These are phyloP conservation scores for Polypterus senegalus DNA, from an alignment of 2,113 vertebrate genomes.

Conservation along the genomic window DNA sequence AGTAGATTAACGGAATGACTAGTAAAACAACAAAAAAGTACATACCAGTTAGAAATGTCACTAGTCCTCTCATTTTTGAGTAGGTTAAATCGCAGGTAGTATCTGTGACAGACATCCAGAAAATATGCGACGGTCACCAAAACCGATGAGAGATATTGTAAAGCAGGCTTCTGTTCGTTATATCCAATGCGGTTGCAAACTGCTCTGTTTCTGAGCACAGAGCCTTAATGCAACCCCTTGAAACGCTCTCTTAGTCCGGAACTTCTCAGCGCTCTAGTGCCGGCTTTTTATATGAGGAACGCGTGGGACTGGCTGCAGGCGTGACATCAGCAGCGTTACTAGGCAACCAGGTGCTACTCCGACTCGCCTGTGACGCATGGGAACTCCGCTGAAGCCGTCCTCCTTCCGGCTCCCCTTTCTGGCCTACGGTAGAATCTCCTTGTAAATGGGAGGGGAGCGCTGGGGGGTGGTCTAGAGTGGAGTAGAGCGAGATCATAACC, in stretches of 20 bases:
- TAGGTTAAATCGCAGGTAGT: slow-evolving; percentile 56
- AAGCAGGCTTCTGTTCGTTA: not conserved
- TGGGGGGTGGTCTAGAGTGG: too few species aligned
- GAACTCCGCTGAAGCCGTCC: slow-evolving; percentile 1
- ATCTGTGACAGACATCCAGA: slow-evolving; percentile 49
- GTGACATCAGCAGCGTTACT: slow-evolving; percentile 21
- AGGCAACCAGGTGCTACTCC: slow-evolving; percentile 3
- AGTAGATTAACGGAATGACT: not conserved
- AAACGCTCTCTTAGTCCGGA: not conserved
- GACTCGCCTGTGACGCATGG: slow-evolving; percentile 5
- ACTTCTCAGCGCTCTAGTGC: slow-evolving; percentile 7
- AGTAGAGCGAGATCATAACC: too few species aligned
- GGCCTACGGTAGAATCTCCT: not conserved
- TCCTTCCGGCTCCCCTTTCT: not conserved
- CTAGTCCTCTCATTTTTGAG: slow-evolving; percentile 59
- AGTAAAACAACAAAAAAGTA: not conserved
- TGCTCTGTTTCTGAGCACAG: not conserved
- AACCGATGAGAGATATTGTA: accelerated
- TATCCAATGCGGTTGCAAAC: not conserved
- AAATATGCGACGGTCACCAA: too few species aligned
- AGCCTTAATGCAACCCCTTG: not conserved
- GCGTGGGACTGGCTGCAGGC: slow-evolving; percentile 16
- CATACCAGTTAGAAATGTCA: slow-evolving; percentile 52
- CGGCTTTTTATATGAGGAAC: slow-evolving; percentile 23
- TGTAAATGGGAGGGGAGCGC: too few species aligned